Evolutionary conservation across 2,888 invertebrate species (phyloP), one percentile per base, ranked within the genome.

Genomic region (Pammene fasciana): DNA sequence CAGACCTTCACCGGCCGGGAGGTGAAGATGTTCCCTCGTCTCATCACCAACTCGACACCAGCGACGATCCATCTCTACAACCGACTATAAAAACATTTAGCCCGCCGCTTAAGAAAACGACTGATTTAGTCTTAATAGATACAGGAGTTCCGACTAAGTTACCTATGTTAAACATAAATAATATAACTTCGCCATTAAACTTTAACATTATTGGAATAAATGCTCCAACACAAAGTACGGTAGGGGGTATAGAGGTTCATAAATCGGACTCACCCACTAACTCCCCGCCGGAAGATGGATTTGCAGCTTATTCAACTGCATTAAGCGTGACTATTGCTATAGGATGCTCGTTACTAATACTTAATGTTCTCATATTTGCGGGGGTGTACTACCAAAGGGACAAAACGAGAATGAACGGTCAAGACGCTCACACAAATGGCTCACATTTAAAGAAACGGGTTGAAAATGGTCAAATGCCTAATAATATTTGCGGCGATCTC

Each of bases 341-440:
- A 74, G 99, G 99, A 48, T 98, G 98, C 82, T 97, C 97, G 5
- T 89, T 99, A 71, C 94, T 99, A 26, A 97, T 98, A 79, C 92
- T 99, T 5, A 99, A 99, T 84, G 97, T 98, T 56, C 92, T 98
- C 38, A 97, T 99, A 81, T 98, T 98, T 83, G 98, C 98, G 65
- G 98, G 97, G 5, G 97, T 98, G 0, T 98, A 98, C 85, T 98
- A 98, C 83, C 98, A 98, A 82, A 93, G 97, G 65, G 97, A 97
- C 82, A 97, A 97, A 85, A 96, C 96, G 72, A 94, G 96, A 75
- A 94, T 96, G 92, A 92, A 95, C 72, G 94, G 93, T 11, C 93
- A 93, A 78, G 93, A 93, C 9, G 91, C 90, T 26, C 93, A 93
- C 70, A 84, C 92, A 9, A 94, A 92, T 68, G 91, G 93, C 0